Evolutionary conservation across 2,797 vertebrate species (phyloP).

Genomic region (Characodon lateralis): DNA sequence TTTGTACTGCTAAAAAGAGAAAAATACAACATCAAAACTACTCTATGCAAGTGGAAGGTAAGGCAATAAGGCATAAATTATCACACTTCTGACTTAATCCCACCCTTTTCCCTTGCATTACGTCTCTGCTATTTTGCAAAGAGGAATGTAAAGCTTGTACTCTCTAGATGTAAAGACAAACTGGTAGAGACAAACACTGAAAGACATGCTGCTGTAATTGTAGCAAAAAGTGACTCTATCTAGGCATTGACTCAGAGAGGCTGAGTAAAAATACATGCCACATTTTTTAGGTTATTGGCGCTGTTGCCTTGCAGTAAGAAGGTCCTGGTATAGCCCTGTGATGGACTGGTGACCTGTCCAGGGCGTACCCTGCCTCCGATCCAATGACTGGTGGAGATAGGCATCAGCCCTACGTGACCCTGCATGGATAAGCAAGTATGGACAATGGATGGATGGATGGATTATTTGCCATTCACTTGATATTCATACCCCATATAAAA

Average conservation of each 20-base stretch:
- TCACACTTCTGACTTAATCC: neutral
- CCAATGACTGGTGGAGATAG: neutral
- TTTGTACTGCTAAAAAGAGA: constrained; percentile 14
- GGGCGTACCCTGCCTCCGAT: neutral
- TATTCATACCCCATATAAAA: neutral
- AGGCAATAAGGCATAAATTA: constrained; percentile 49
- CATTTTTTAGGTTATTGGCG: neutral
- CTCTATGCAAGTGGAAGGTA: constrained; percentile 38
- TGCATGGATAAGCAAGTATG: neutral
- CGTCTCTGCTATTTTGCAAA: neutral
- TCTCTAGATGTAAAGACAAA: no score
- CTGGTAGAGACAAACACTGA: no score
- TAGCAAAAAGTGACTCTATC: no score
- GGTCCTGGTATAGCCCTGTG: neutral
- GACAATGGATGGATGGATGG: neutral
- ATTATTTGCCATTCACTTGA: neutral
- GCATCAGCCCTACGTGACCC: neutral
- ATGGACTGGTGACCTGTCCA: neutral
- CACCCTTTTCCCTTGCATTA: neutral
- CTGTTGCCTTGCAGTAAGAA: neutral
- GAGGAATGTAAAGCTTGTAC: no score
- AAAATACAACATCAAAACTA: constrained; percentile 11
- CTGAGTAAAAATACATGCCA: neutral
- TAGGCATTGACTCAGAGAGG: no score
- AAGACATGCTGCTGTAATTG: no score